Base-by-base conservation (phyloP, 2,113 vertebrate genomes). In the Mesocricetus auratus region DNA sequence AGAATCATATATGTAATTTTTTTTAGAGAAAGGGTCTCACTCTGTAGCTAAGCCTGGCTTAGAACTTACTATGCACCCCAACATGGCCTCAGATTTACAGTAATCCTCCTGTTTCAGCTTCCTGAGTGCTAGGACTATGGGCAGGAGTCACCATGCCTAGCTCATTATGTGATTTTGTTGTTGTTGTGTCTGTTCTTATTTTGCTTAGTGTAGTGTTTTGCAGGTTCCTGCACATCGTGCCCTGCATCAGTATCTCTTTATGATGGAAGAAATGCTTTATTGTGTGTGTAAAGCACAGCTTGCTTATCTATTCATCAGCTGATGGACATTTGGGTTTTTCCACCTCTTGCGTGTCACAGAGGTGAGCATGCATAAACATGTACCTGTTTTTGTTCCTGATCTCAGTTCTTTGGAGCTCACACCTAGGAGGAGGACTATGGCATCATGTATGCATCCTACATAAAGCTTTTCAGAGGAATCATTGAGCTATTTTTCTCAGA, bases 371-470 rank as follows among this genome's bases (percentile, higher is more conserved):
- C 0, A 0, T 56, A n/a, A 7, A 8, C 19, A 5, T 2, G 60
- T 45, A 12, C 56, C 87, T 8, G 17, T 47, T 53, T 50, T 45
- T 22, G 58, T 26, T 21, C 10, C 50, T 89, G n/a, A 42, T 66
- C 60, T 94, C 16, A 87, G 10, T 36, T 22, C 16, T 79, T 16
- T 24, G 29, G 22, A 36, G 75, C 45, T 31, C 77, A 42, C 7
- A 22, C 33, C 15, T 3, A 42, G 39, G 7, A 33, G 39, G 33
- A 4, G 39, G 53, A 81, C 21, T 69, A 19, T 39, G 47, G 58
- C 1, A 10, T 74, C 66, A n/a, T 53, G 29, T 0, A 11, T 5
- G 42, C 10, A 21, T 39, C 66, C 42, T 47, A 22, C 1, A 0
- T 75, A 21, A 90, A 53, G 12, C 3, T 8, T 62, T 6, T 36